These are phyloP conservation scores for Naja naja DNA, from an alignment of 2,113 vertebrate species.

Conservation along the genomic window DNA sequence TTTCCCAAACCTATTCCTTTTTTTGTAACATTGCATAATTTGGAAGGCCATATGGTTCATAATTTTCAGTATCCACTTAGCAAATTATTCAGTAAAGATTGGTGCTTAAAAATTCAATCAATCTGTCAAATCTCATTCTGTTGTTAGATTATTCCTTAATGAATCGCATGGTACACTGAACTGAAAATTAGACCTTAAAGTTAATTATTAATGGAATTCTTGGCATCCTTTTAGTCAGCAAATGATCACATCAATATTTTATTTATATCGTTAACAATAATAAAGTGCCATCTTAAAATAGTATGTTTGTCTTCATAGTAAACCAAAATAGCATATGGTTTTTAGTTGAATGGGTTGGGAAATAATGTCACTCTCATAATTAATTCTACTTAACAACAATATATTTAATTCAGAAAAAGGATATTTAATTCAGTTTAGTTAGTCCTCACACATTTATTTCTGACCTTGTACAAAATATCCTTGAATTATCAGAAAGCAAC, in stretches of 20 bases:
- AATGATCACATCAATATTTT: constrained; percentile 37
- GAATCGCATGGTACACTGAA: constrained; percentile 20
- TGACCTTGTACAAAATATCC: neutral
- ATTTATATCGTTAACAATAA: neutral
- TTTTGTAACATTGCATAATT: constrained; percentile 3
- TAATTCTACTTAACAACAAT: neutral
- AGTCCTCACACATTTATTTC: neutral
- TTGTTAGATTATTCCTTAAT: constrained; percentile 31
- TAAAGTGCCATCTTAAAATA: neutral
- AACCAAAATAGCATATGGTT: neutral
- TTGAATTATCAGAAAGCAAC: neutral
- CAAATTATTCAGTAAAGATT: constrained; percentile 4
- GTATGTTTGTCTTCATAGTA: neutral
- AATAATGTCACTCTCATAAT: neutral
- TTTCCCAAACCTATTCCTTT: neutral
- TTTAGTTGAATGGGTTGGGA: neutral
- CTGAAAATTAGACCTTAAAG: neutral
- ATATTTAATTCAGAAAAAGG: neutral
- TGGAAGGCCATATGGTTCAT: neutral
- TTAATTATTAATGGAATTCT: constrained; percentile 23
- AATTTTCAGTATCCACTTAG: neutral
- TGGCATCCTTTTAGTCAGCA: neutral
- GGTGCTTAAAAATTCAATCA: neutral
- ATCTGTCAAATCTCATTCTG: constrained; percentile 13
- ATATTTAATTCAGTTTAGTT: neutral